Conservation (phyloP, 2,113 vertebrate species). For the Perca flavescens region DNA sequence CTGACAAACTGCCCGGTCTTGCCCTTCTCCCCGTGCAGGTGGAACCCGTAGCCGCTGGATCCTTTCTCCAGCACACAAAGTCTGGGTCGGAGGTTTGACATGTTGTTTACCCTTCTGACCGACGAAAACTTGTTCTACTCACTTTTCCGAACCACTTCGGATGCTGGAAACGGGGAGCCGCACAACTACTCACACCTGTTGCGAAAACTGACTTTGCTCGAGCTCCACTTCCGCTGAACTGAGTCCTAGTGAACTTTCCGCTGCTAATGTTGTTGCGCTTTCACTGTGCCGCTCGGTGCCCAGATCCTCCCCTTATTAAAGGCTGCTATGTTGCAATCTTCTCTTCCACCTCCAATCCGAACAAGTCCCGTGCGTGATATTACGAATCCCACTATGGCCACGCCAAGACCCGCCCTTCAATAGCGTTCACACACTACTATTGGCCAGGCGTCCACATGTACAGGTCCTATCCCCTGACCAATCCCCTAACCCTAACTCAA, state of each 20-base stretch:
- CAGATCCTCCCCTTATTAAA: constrained; percentile 42
- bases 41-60: constrained; percentile 90
- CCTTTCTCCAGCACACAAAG: constrained; percentile 89
- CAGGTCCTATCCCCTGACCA: no score
- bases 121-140: neutral
- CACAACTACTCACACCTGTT: constrained; percentile 51
- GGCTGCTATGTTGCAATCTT: constrained; percentile 36
- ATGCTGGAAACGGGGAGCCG: neutral
- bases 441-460: no score
- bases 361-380: neutral
- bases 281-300: neutral
- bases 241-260: constrained; percentile 30
- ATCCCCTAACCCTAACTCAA: no score
- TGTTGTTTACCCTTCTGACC: constrained; percentile 18
- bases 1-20: constrained; percentile 93
- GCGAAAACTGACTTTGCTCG: neutral
- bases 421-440: no score
- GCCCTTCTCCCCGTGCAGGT: constrained; percentile 91
- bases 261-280: constrained; percentile 7
- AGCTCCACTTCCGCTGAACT: constrained; percentile 53
- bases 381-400: no score
- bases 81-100: constrained; percentile 85
- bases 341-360: constrained; percentile 9
- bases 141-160: neutral
- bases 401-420: no score